These are phyloP conservation scores for Acrobasis consociella DNA, from an alignment of 2,888 invertebrate genomes.

Conservation along the genomic window DNA sequence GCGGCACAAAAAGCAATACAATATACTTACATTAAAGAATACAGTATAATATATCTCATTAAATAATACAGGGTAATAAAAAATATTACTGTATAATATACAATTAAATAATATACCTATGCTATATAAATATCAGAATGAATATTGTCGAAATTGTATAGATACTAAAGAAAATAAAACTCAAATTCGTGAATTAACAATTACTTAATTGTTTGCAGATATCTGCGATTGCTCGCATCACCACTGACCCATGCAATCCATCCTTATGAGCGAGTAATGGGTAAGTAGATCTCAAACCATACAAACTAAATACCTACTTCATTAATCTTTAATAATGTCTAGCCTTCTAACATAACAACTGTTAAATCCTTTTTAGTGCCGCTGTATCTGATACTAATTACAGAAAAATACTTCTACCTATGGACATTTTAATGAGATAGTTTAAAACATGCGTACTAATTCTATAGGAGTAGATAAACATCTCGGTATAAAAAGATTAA, in stretches of 20 bases:
- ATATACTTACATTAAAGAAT: too few species aligned
- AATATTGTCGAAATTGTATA: too few species aligned
- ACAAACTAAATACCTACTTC: neutral
- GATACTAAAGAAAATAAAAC: neutral
- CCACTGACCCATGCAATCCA: neutral
- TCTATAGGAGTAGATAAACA: neutral
- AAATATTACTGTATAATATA: too few species aligned
- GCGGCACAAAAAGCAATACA: too few species aligned
- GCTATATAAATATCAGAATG: too few species aligned
- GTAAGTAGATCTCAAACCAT: neutral
- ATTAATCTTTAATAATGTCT: neutral
- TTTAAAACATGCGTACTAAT: neutral
- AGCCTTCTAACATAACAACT: neutral
- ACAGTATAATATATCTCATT: too few species aligned
- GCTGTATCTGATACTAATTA: neutral
- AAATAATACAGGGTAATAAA: too few species aligned
- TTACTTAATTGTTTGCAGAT: conserved; percentile 11
- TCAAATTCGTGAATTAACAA: neutral
- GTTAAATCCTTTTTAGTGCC: neutral
- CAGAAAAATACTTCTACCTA: neutral
- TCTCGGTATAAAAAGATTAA: neutral
- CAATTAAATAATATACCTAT: too few species aligned
- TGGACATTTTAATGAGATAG: conserved; percentile 1
- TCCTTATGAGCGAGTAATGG: neutral
- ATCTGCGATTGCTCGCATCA: neutral